Percentiles rank a stretch among this genome's conserved stretches.
These are phyloP conservation scores for Xenus cinereus DNA, from an alignment of 2,113 vertebrate species.

Conservation along the genomic window DNA sequence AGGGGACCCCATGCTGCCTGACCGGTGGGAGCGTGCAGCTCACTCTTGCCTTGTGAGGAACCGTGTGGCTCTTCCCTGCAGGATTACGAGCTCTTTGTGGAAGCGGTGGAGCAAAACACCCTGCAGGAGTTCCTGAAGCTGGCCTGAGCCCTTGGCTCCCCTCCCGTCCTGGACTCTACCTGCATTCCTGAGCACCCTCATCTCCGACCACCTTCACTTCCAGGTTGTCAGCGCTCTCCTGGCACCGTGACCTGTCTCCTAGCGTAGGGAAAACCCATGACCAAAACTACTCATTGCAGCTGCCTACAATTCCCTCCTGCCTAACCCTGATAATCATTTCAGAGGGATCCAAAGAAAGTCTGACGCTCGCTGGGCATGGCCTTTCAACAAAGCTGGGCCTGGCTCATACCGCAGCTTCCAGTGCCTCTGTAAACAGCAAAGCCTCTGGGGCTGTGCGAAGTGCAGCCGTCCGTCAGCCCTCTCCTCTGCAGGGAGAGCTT, in stretches of 20 bases:
- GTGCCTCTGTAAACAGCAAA: slow-evolving; percentile 65
- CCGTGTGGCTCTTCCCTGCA: slow-evolving; percentile 27
- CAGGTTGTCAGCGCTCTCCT: slow-evolving; percentile 60
- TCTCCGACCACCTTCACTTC: slow-evolving; percentile 27
- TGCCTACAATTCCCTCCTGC: slow-evolving; percentile 25
- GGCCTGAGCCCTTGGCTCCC: slow-evolving; percentile 71
- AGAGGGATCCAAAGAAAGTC: slow-evolving; percentile 47
- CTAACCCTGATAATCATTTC: background rate
- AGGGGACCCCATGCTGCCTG: rapidly evolving
- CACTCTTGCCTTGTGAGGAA: rapidly evolving
- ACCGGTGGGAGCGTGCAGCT: rapidly evolving
- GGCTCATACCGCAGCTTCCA: slow-evolving; percentile 42
- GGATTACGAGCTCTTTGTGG: slow-evolving; percentile 91
- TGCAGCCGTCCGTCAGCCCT: background rate
- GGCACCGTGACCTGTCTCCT: background rate
- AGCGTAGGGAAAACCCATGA: slow-evolving; percentile 57
- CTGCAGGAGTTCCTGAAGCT: slow-evolving; percentile 94
- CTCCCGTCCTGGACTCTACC: slow-evolving; percentile 29
- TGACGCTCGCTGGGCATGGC: background rate
- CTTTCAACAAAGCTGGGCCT: slow-evolving; percentile 33
- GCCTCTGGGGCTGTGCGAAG: background rate
- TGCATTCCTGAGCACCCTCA: slow-evolving; percentile 61
- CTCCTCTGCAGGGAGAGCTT: background rate
- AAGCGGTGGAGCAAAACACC: slow-evolving; percentile 89
- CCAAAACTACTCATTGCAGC: slow-evolving; percentile 73